A percentile compares a stretch with the other conserved stretches of the same genome.
Conservation (phyloP, 2,797 vertebrate genomes). For the Phrynocephalus guinanensis region DNA sequence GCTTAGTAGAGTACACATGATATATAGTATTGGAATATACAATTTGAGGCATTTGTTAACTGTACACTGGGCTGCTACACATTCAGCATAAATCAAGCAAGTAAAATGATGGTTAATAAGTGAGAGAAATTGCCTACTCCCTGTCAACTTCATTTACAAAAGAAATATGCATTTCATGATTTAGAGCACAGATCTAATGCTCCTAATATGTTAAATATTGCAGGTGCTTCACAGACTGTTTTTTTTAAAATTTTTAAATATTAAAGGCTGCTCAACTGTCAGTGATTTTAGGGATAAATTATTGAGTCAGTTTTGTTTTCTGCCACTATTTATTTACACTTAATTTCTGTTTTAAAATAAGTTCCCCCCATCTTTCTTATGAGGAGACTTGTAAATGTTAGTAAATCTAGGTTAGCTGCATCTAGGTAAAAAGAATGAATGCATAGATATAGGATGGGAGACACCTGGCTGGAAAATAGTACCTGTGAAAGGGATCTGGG, state of each 20-base stretch:
- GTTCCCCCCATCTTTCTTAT: not conserved
- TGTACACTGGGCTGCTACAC: not conserved
- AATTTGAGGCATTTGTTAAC: not conserved
- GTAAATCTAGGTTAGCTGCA: not conserved
- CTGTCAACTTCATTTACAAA: not conserved
- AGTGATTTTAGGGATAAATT: not conserved
- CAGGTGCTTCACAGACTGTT: not conserved
- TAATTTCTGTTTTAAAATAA: not conserved
- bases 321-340: not conserved
- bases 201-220: not conserved
- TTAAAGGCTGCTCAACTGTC: not conserved
- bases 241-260: not conserved
- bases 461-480: too few species aligned
- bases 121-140: not conserved
- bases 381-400: not conserved
- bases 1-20: not conserved
- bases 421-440: too few species aligned
- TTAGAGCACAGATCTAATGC: not conserved
- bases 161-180: not conserved
- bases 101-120: not conserved
- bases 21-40: not conserved
- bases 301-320: not conserved
- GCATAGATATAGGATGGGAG: too few species aligned
- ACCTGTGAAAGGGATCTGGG: too few species aligned
- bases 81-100: not conserved